Evolutionary conservation across 1,140 invertebrate genomes (phyloP).

Genomic region (Aphis craccivora): DNA sequence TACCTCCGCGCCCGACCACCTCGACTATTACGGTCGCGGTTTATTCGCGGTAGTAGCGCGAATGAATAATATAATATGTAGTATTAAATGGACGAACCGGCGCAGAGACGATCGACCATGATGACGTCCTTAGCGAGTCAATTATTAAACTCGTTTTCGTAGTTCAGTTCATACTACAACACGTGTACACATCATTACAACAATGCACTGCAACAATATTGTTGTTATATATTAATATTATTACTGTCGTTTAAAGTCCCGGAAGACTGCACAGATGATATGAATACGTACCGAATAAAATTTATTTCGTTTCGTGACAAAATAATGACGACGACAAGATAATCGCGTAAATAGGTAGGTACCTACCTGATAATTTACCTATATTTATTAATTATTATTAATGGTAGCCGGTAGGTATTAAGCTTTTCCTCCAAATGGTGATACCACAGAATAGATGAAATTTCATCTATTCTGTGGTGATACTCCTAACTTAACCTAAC

Average conservation of each 20-base stretch:
- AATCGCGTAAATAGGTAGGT: background rate
- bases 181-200: background rate
- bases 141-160: background rate
- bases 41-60: background rate
- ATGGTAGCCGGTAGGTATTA: background rate
- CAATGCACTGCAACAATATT: background rate
- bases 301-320: background rate
- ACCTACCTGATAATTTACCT: background rate
- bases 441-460: no score
- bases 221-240: background rate
- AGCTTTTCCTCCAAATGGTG: no score
- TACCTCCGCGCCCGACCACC: background rate
- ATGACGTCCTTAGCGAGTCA: background rate
- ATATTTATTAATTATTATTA: background rate
- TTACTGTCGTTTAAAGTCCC: background rate
- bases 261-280: background rate
- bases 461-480: no score
- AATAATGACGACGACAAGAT: background rate
- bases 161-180: background rate
- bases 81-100: background rate
- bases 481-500: no score
- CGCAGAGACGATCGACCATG: background rate
- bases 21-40: background rate
- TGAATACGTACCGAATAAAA: background rate
- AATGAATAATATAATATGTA: background rate